A percentile compares a stretch with the other conserved stretches of the same genome.
Evolutionary conservation across 1,140 invertebrate species (phyloP).

Genomic region (Drosophila subobscura): DNA sequence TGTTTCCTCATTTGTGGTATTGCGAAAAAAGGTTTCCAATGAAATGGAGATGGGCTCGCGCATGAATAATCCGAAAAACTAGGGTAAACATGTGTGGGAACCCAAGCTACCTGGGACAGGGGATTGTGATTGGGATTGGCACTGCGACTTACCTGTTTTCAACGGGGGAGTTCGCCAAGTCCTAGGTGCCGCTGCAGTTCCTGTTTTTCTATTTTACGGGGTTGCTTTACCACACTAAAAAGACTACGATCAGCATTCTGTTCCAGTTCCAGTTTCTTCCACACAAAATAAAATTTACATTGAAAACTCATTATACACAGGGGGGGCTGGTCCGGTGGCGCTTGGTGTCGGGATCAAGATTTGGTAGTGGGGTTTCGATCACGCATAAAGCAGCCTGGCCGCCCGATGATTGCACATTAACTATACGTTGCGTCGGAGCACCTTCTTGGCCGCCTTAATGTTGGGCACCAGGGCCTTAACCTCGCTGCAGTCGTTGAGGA

Average conservation of each 20-base stretch:
- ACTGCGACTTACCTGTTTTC: conserved; percentile 29
- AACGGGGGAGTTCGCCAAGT: conserved; percentile 27
- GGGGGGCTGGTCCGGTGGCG: conserved; percentile 2
- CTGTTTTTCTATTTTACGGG: conserved; percentile 37
- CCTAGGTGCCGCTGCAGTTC: conserved; percentile 26
- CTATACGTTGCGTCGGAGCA: conserved; percentile 80
- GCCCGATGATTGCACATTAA: conserved; percentile 74
- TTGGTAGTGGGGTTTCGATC: conserved; percentile 35
- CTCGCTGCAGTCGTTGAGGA: conserved; percentile 93
- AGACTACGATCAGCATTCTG: conserved; percentile 71
- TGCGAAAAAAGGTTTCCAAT: conserved; percentile 48
- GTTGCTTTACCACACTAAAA: conserved; percentile 52
- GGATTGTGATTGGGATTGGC: too few relatives aligned
- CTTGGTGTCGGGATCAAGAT: conserved; percentile 4
- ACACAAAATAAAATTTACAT: conserved; percentile 65
- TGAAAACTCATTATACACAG: conserved; percentile 44
- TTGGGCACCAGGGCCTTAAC: conserved; percentile 93
- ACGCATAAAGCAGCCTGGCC: conserved; percentile 69
- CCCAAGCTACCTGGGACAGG: conserved; percentile 27
- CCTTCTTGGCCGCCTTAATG: conserved; percentile 91
- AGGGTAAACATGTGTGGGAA: background rate
- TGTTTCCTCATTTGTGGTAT: conserved; percentile 30
- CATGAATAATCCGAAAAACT: conserved; percentile 32
- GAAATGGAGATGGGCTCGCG: conserved; percentile 26
- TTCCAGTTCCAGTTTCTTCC: conserved; percentile 56